Percentiles rank a stretch among this genome's conserved stretches.
Conservation (phyloP, 2,113 vertebrate species). For the Camelus dromedarius region DNA sequence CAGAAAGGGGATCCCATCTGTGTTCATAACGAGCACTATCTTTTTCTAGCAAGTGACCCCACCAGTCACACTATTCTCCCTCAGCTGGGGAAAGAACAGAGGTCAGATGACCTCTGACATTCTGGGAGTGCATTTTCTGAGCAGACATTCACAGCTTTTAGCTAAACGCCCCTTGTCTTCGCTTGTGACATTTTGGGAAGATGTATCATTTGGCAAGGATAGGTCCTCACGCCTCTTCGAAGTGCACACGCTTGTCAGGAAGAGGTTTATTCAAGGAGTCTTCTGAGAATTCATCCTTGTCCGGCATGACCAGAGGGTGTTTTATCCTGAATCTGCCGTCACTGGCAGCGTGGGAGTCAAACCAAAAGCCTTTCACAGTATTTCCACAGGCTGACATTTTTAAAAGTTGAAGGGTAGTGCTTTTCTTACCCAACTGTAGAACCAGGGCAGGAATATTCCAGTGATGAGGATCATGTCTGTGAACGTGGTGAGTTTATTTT, state of each 20-base stretch:
- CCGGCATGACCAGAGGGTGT: not conserved
- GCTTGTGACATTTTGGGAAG: constrained; percentile 51
- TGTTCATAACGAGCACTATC: not conserved
- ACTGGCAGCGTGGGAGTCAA: not conserved
- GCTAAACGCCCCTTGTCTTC: constrained; percentile 21
- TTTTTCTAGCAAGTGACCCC: not conserved
- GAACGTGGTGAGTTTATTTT: constrained; percentile 22
- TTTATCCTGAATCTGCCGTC: not conserved
- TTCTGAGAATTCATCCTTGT: constrained; percentile 49
- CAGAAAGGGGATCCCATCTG: not conserved
- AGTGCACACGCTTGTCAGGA: not conserved
- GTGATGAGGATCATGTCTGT: not conserved
- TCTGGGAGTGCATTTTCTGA: constrained; percentile 33
- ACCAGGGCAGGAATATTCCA: not conserved
- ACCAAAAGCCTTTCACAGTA: not conserved
- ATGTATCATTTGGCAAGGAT: constrained; percentile 46
- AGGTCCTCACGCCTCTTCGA: constrained; percentile 1
- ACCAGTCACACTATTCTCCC: not conserved
- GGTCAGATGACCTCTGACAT: constrained; percentile 40
- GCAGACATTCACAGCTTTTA: constrained; percentile 10
- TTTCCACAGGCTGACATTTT: constrained; percentile 53
- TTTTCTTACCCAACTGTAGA: not conserved
- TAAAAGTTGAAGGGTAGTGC: not conserved
- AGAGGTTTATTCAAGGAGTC: constrained; percentile 19
- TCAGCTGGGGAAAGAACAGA: not conserved